Evolutionary conservation across 2,888 invertebrate species (phyloP).

Genomic region (Netelia virgata): DNA sequence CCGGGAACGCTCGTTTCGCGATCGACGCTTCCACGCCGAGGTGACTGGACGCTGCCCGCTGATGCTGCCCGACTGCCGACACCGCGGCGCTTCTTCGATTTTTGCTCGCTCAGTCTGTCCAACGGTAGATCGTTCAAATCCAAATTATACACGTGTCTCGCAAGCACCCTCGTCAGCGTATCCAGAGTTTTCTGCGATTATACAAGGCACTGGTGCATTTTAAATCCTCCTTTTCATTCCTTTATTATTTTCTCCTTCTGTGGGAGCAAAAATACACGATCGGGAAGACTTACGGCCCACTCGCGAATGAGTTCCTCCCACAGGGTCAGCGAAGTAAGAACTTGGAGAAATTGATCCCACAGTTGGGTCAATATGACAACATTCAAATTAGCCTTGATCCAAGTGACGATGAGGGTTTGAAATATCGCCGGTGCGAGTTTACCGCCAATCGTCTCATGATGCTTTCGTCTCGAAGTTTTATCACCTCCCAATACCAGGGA

Average conservation of each 20-base stretch:
- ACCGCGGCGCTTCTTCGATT: slow-evolving; percentile 89
- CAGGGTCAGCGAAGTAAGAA: slow-evolving; percentile 94
- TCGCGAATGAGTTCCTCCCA: slow-evolving; percentile 98
- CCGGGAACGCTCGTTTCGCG: slow-evolving; percentile 79
- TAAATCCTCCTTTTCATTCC: background rate
- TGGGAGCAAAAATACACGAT: slow-evolving; percentile 1
- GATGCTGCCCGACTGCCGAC: slow-evolving; percentile 82
- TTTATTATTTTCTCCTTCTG: background rate
- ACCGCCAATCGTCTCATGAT: slow-evolving; percentile 89
- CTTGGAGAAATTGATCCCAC: slow-evolving; percentile 97
- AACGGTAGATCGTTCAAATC: slow-evolving; percentile 95
- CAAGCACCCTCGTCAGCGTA: slow-evolving; percentile 96
- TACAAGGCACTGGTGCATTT: slow-evolving; percentile 35
- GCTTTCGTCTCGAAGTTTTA: slow-evolving; percentile 91
- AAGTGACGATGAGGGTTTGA: slow-evolving; percentile 98
- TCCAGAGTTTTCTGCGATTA: slow-evolving; percentile 95
- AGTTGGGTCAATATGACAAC: slow-evolving; percentile 94
- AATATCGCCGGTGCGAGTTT: slow-evolving; percentile 94
- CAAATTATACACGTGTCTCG: slow-evolving; percentile 97
- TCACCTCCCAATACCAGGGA: slow-evolving; percentile 92
- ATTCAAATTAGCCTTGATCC: slow-evolving; percentile 98
- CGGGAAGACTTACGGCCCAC: slow-evolving; percentile 93
- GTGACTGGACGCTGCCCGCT: slow-evolving; percentile 82
- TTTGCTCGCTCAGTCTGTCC: slow-evolving; percentile 92
- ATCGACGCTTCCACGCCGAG: slow-evolving; percentile 81